phyloP scores from a whole-genome alignment of 2,797 vertebrate species.

The Xiphorhynchus erythropygius region DNA sequence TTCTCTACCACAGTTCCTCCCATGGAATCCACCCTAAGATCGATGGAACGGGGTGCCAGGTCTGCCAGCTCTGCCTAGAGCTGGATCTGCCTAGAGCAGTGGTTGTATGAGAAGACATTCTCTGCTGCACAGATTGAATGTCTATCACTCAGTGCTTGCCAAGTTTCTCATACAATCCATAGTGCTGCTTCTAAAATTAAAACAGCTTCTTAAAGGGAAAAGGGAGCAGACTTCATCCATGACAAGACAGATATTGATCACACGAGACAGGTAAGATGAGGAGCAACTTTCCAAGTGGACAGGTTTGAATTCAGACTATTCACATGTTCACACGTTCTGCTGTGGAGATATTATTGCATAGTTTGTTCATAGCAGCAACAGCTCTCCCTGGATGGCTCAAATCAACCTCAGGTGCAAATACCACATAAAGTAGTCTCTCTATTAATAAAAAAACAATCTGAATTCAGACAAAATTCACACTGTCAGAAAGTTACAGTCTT shows the following conservation, averaged over 20 bases:
- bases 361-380: neutral
- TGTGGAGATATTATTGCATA: fast-evolving
- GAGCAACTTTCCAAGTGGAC: neutral
- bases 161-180: neutral
- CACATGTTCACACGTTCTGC: neutral
- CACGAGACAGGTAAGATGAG: neutral
- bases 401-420: neutral
- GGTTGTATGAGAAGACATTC: neutral
- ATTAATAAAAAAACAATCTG: neutral
- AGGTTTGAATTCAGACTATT: slow-evolving; percentile 30
- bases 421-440: neutral
- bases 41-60: neutral
- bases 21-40: fast-evolving
- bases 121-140: neutral
- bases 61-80: neutral
- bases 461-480: slow-evolving; percentile 36
- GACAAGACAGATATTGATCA: neutral
- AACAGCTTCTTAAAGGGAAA: neutral
- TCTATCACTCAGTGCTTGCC: neutral
- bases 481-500: neutral
- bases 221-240: neutral
- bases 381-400: neutral
- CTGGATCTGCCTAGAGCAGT: neutral
- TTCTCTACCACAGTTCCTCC: neutral
- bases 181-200: neutral